Percentiles rank a stretch among this genome's conserved stretches.
Evolutionary conservation across 2,113 vertebrate genomes (phyloP).

Genomic region (Aramus guarauna): DNA sequence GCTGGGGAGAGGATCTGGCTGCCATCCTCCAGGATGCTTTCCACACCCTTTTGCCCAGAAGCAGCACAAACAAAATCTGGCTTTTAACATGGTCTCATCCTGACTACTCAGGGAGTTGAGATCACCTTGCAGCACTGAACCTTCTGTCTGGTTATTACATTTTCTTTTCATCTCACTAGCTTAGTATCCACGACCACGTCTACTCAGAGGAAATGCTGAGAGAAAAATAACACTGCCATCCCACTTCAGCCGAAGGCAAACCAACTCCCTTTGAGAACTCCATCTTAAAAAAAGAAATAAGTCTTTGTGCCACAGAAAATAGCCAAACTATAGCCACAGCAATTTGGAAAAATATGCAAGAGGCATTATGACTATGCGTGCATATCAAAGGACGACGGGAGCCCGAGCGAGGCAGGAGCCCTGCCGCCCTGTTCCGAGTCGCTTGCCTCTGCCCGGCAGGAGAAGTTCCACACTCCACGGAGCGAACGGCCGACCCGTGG

Average conservation of each 20-base stretch:
- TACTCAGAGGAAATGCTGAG: neutral
- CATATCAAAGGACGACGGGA: fast-evolving
- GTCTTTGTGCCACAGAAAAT: neutral
- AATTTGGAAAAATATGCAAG: neutral
- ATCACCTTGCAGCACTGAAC: neutral
- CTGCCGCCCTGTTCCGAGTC: fast-evolving
- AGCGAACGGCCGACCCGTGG: fast-evolving
- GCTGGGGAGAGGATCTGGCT: neutral
- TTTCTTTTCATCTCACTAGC: neutral
- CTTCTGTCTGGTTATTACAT: neutral
- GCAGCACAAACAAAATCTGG: neutral
- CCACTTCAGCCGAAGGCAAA: neutral
- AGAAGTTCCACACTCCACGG: fast-evolving
- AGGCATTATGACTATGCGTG: neutral
- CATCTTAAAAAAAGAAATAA: neutral
- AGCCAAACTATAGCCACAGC: neutral
- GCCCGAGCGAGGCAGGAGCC: fast-evolving
- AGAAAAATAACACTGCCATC: neutral
- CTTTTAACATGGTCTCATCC: neutral
- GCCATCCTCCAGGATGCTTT: neutral
- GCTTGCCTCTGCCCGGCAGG: neutral
- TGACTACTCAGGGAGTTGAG: neutral
- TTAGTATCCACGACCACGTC: neutral
- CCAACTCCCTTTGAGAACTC: neutral
- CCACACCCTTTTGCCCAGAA: neutral